Evolutionary conservation across 2,113 vertebrate genomes (phyloP).

Genomic region (Labrus mixtus): DNA sequence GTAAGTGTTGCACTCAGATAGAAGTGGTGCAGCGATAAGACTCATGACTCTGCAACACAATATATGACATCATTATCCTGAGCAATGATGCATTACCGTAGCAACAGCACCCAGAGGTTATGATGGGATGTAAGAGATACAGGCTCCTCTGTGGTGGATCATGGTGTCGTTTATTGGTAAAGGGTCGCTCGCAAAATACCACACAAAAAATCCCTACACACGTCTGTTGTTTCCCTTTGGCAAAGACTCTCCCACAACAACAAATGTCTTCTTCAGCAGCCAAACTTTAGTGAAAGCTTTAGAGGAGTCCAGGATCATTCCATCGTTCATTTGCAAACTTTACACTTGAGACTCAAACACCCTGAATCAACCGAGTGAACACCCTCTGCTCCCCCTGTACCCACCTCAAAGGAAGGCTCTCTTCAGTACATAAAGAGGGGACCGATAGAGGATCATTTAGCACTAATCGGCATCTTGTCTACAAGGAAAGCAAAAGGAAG

Average conservation of each 20-base stretch:
- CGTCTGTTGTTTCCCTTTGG: conserved; percentile 18
- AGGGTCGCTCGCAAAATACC: conserved; percentile 14
- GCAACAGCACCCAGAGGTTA: conserved; percentile 46
- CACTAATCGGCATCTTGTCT: conserved; percentile 72
- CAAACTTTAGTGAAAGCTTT: not conserved
- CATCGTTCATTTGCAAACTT: conserved; percentile 40
- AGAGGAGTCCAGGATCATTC: conserved; percentile 44
- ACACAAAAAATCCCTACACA: too few relatives aligned
- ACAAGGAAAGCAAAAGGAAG: conserved; percentile 40
- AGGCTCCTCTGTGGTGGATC: conserved; percentile 47
- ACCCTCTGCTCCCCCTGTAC: too few relatives aligned
- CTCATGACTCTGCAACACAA: conserved; percentile 75
- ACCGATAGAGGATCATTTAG: conserved; percentile 64
- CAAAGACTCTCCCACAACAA: not conserved
- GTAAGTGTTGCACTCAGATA: conserved; percentile 66
- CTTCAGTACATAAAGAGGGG: conserved; percentile 43
- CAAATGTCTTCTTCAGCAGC: conserved; percentile 6
- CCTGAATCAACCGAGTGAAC: conserved; percentile 37
- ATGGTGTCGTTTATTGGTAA: conserved; percentile 38
- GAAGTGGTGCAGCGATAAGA: conserved; percentile 47
- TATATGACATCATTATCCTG: conserved; percentile 77
- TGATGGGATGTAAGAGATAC: conserved; percentile 66
- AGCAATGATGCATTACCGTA: conserved; percentile 68
- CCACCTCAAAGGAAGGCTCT: conserved; percentile 40
- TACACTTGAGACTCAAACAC: conserved; percentile 14